phyloP scores from a whole-genome alignment of 2,888 invertebrate species.

The Catocala nupta region DNA sequence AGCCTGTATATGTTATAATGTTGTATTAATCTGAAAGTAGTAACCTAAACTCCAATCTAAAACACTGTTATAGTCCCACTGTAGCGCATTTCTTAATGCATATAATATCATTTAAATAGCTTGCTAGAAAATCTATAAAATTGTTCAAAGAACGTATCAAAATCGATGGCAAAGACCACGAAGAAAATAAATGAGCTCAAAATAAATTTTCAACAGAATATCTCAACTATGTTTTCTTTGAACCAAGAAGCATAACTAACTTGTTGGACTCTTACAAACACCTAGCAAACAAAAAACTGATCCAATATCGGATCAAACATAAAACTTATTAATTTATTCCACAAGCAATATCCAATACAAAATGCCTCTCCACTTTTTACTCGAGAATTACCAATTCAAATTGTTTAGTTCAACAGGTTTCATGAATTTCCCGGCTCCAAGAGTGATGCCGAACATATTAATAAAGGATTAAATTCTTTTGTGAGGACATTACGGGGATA shows the following conservation, averaged over 20 bases:
- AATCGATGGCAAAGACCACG: no score
- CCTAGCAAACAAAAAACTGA: slow-evolving; percentile 4
- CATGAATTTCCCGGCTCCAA: slow-evolving; percentile 20
- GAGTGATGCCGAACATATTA: slow-evolving; percentile 16
- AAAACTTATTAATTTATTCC: slow-evolving; percentile 13
- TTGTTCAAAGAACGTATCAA: no score
- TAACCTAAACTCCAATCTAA: no score
- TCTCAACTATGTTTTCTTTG: no score
- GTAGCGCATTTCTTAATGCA: no score
- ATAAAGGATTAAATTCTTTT: slow-evolving; percentile 35
- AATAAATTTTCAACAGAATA: no score
- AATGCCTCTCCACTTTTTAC: slow-evolving; percentile 16
- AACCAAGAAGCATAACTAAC: background rate
- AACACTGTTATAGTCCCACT: no score
- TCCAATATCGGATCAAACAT: slow-evolving; percentile 6
- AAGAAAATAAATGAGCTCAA: no score
- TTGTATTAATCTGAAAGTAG: no score
- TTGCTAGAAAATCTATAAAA: no score
- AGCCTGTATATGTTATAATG: no score
- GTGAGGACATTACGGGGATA: slow-evolving; percentile 8
- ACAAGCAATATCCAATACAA: slow-evolving; percentile 23
- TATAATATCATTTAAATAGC: no score
- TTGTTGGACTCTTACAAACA: slow-evolving; percentile 1
- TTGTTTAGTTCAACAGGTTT: slow-evolving; percentile 35
- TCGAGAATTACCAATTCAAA: slow-evolving; percentile 41